Evolutionary conservation across 2,797 vertebrate species (phyloP), one percentile per base, ranked within the genome.

Genomic region (Sciurus carolinensis): DNA sequence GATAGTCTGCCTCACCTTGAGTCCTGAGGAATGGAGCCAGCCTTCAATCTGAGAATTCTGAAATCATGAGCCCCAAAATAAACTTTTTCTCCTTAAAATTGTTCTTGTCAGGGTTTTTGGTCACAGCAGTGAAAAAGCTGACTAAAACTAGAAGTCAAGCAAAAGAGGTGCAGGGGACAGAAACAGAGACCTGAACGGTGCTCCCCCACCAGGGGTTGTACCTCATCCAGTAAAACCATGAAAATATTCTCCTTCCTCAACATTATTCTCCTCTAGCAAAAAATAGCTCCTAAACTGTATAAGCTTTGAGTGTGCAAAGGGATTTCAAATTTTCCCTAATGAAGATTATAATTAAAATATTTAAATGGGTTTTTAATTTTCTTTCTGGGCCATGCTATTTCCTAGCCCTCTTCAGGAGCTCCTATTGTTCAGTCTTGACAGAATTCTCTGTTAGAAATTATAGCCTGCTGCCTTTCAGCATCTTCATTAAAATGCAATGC

Each of bases 401-500:
- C 92, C 59, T 26, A 59, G 84, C 89, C 88, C 95, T 95, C 84
- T 87, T 30, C 39, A 93, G 77, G 94, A 71, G 75, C 96, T 91
- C 94, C 95, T 90, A 10, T 91, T 98, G 97, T 96, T 98, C 94
- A 94, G 47, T 76, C 96, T 5, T 79, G 96, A 96, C 91, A 82
- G 73, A 97, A 82, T 96, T 90, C 94, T 96, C 95, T 98, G 95
- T 95, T 95, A 90, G 96, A 98, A 98, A 98, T 98, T 94, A 96
- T 94, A 91, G 93, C 30, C 30, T 64, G 86, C 87, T 96, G 97
- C 97, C 80, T 97, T 94, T 96, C 96, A 93, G 93, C 67, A 9
- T 80, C 97, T 96, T 98, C 97, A 98, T 98, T 98, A 97, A 97
- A 97, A 98, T 97, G 96, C 97, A 84, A 57, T 96, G 94, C 97